Percentiles rank a stretch among this genome's conserved stretches.
Evolutionary conservation across 2,888 invertebrate species (phyloP).

Genomic region (Sturmia bella): DNA sequence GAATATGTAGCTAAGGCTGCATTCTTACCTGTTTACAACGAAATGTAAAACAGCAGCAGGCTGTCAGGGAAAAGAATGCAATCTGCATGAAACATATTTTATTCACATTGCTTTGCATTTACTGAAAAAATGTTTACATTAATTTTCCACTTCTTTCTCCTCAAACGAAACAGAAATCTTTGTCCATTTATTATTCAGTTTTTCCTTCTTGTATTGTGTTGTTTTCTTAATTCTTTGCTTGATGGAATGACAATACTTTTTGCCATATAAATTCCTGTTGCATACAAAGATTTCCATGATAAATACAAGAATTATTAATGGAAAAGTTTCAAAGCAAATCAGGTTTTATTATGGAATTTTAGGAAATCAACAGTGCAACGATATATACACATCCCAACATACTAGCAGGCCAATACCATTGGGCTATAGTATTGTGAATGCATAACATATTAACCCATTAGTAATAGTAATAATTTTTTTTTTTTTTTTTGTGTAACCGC

Average conservation of each 20-base stretch:
- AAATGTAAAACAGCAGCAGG: constrained; percentile 38
- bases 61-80: constrained; percentile 42
- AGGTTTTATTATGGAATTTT: no score
- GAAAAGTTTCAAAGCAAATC: no score
- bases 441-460: no score
- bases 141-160: constrained; percentile 56
- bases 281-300: constrained; percentile 11
- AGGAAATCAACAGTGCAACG: no score
- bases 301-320: no score
- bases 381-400: no score
- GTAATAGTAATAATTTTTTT: no score
- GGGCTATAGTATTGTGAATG: no score
- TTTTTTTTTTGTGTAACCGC: no score
- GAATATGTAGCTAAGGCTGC: not conserved
- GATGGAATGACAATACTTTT: constrained; percentile 42
- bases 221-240: constrained; percentile 9
- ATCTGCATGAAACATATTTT: constrained; percentile 57
- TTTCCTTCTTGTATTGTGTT: constrained; percentile 12
- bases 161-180: constrained; percentile 63
- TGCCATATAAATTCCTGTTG: not conserved
- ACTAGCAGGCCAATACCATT: no score
- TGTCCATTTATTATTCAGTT: constrained; percentile 64
- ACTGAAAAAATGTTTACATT: constrained; percentile 59
- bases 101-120: constrained; percentile 64
- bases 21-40: constrained; percentile 24